These are phyloP conservation scores for Gryllus longicercus DNA, from an alignment of 2,888 invertebrate species.

Conservation along the genomic window DNA sequence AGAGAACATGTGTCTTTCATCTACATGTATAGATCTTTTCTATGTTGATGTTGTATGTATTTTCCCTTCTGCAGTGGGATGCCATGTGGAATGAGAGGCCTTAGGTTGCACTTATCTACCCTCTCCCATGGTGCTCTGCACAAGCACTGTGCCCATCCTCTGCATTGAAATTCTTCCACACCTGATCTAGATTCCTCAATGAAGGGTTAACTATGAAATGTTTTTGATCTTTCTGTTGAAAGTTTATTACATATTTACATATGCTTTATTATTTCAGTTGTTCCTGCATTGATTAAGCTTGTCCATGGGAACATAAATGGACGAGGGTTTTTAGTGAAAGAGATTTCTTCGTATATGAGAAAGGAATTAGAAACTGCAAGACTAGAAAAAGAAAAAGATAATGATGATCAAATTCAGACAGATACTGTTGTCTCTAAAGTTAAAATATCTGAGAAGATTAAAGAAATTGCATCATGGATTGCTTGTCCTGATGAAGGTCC, in stretches of 20 bases:
- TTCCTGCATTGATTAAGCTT: conserved; percentile 61
- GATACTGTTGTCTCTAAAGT: conserved; percentile 29
- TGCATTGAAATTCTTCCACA: background rate
- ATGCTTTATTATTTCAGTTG: conserved; percentile 43
- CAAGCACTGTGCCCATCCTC: background rate
- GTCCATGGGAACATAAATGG: conserved; percentile 64
- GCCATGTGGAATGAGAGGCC: too few relatives aligned
- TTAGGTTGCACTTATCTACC: too few relatives aligned
- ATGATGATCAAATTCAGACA: conserved; percentile 50
- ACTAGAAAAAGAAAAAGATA: conserved; percentile 40
- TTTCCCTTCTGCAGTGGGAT: too few relatives aligned
- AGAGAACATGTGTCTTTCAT: too few relatives aligned
- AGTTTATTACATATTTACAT: background rate
- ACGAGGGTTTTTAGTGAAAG: conserved; percentile 56
- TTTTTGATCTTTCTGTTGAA: background rate
- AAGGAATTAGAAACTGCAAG: conserved; percentile 42
- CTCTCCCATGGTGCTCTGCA: too few relatives aligned
- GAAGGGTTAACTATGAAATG: background rate
- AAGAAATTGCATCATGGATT: conserved; percentile 59
- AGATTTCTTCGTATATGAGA: conserved; percentile 59
- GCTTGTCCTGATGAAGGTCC: conserved; percentile 54
- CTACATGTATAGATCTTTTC: too few relatives aligned
- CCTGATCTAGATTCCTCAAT: background rate
- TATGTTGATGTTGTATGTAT: too few relatives aligned
- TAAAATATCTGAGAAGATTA: conserved; percentile 51